Conservation (phyloP, 2,113 vertebrate genomes). For the Scolopax mira region DNA sequence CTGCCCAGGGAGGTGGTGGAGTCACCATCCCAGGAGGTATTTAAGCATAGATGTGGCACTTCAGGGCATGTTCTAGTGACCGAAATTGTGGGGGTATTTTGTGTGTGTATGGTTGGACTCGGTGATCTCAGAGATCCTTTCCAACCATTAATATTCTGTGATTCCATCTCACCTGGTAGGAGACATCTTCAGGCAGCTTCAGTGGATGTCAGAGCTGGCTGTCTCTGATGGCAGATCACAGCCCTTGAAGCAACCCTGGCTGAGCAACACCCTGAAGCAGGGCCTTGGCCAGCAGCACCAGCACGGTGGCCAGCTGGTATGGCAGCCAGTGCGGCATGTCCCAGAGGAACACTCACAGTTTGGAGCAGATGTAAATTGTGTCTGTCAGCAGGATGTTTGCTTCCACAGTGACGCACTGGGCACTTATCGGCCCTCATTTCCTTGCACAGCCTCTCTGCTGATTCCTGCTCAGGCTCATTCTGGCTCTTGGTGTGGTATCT, state of each 20-base stretch:
- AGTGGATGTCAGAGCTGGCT: not conserved
- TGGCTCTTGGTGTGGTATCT: not conserved
- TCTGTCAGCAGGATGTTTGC: not conserved
- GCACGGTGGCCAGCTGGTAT: not conserved
- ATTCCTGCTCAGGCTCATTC: rapidly evolving
- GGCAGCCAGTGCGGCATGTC: rapidly evolving
- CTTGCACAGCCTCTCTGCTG: not conserved
- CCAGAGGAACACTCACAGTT: not conserved
- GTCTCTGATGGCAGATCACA: rapidly evolving
- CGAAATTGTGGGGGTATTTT: too few relatives aligned
- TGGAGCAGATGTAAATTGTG: not conserved
- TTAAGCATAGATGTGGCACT: too few relatives aligned
- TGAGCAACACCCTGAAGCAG: not conserved
- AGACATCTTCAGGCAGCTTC: not conserved
- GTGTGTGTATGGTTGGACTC: too few relatives aligned
- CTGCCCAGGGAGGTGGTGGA: too few relatives aligned
- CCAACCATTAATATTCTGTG: too few relatives aligned
- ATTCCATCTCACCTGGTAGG: not conserved
- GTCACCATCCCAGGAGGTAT: too few relatives aligned
- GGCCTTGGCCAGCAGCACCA: not conserved
- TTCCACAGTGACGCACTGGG: not conserved
- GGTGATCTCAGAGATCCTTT: too few relatives aligned
- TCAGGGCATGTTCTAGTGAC: too few relatives aligned
- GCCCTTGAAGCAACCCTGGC: not conserved
- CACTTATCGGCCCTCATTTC: not conserved